phyloP scores from a whole-genome alignment of 2,888 invertebrate species.

The Drosophila acutilabella region DNA sequence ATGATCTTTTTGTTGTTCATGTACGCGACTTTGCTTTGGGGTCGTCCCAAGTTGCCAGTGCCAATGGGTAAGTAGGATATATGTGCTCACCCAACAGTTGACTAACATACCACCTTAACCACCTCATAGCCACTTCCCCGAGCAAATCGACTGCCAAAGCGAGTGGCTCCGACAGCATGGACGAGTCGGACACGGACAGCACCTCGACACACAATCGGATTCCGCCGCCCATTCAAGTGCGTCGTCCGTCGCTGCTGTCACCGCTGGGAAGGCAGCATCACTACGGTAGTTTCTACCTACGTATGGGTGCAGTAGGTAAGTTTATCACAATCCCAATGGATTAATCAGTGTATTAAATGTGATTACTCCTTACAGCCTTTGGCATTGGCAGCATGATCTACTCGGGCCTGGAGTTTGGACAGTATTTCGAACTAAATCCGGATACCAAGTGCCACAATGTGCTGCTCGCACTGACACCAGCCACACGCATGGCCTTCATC shows the following conservation, averaged over 20 bases:
- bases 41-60: constrained; percentile 86
- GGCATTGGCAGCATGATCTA: constrained; percentile 99
- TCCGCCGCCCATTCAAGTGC: constrained; percentile 86
- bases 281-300: constrained; percentile 96
- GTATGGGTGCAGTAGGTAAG: constrained; percentile 96
- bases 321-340: constrained; percentile 20
- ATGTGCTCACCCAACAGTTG: too few relatives aligned
- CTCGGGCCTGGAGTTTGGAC: constrained; percentile 96
- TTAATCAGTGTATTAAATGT: too few relatives aligned
- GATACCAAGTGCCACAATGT: constrained; percentile 97
- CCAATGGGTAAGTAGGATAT: constrained; percentile 86
- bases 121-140: constrained; percentile 77
- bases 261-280: constrained; percentile 89
- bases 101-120: background rate
- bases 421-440: constrained; percentile 96
- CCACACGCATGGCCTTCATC: constrained; percentile 97
- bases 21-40: constrained; percentile 91
- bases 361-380: constrained; percentile 88
- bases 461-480: constrained; percentile 94
- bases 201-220: constrained; percentile 83
- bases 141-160: constrained; percentile 81
- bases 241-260: constrained; percentile 86
- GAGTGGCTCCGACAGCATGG: constrained; percentile 87
- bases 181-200: constrained; percentile 86
- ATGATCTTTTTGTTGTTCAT: constrained; percentile 94